These are phyloP conservation scores for Percopsis transmontana DNA, from an alignment of 2,113 vertebrate genomes.

Conservation along the genomic window DNA sequence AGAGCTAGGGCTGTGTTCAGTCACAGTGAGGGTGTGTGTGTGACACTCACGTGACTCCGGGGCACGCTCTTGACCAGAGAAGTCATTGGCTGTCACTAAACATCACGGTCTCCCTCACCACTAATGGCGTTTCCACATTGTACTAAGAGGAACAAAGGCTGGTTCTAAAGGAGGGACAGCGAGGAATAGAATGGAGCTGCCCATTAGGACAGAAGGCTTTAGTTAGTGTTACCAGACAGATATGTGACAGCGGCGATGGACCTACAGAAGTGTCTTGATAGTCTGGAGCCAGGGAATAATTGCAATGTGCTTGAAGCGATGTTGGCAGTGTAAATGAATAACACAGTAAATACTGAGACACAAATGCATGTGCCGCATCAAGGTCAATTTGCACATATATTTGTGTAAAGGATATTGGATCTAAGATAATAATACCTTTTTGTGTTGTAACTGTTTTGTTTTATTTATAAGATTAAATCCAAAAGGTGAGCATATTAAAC, in stretches of 20 bases:
- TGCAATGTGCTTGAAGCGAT: slow-evolving; percentile 55
- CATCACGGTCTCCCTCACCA: slow-evolving; percentile 73
- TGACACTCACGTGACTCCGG: slow-evolving; percentile 69
- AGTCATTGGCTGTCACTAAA: slow-evolving; percentile 77
- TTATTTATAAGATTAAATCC: slow-evolving; percentile 46
- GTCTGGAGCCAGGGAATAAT: slow-evolving; percentile 62
- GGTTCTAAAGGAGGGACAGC: slow-evolving; percentile 50
- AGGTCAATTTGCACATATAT: slow-evolving; percentile 8
- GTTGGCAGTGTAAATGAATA: slow-evolving; percentile 9
- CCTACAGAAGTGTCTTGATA: slow-evolving; percentile 58
- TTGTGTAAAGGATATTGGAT: slow-evolving; percentile 9
- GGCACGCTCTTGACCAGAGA: slow-evolving; percentile 71
- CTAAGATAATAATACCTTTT: slow-evolving; percentile 19
- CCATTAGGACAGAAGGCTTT: slow-evolving; percentile 63
- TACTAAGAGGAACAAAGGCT: slow-evolving; percentile 71
- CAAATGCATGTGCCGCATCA: not conserved
- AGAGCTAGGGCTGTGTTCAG: slow-evolving; percentile 34
- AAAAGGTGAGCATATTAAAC: slow-evolving; percentile 40
- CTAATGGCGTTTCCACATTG: slow-evolving; percentile 80
- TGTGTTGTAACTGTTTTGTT: slow-evolving; percentile 18
- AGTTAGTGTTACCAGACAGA: slow-evolving; percentile 35
- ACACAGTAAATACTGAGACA: slow-evolving; percentile 3
- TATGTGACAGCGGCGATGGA: slow-evolving; percentile 56
- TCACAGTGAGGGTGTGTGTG: slow-evolving; percentile 51
- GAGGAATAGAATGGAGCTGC: slow-evolving; percentile 46